Percentiles rank a stretch among this genome's conserved stretches.
phyloP scores from a whole-genome alignment of 2,888 invertebrate genomes.

The Caenorhabditis becei region DNA sequence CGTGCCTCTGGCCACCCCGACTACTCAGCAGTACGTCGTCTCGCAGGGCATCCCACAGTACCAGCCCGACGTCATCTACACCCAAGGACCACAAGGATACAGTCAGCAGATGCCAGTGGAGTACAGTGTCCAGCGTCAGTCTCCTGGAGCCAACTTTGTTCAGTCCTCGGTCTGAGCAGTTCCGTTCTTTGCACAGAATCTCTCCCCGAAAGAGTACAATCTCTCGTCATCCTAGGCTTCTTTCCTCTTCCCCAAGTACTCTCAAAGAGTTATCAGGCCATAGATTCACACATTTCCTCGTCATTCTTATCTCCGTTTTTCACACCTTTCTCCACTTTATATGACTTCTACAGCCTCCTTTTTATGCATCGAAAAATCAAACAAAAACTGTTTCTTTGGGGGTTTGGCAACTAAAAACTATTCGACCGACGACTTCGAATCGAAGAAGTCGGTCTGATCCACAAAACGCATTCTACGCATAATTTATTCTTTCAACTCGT shows the following conservation, averaged over 20 bases:
- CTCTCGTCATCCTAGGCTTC: conserved; percentile 12
- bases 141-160: conserved; percentile 49
- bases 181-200: conserved; percentile 1
- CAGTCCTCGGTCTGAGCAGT: conserved; percentile 56
- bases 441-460: background rate
- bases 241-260: conserved; percentile 8
- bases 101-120: conserved; percentile 65
- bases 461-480: conserved; percentile 52
- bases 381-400: conserved; percentile 18
- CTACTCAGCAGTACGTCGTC: conserved; percentile 61
- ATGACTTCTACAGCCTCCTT: background rate
- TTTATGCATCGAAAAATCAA: conserved; percentile 19
- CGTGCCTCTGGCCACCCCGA: conserved; percentile 65
- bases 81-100: conserved; percentile 65
- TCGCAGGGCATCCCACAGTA: conserved; percentile 59
- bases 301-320: conserved; percentile 29
- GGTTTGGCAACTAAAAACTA: conserved; percentile 6
- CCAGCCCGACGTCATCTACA: conserved; percentile 68
- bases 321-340: conserved; percentile 35
- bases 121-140: conserved; percentile 52
- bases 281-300: conserved; percentile 24
- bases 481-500: conserved; percentile 47
- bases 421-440: background rate
- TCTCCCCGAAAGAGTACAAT: conserved; percentile 16
- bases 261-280: conserved; percentile 45